Base-by-base conservation (phyloP, 2,888 invertebrate genomes). In the Microplitis manilae region DNA sequence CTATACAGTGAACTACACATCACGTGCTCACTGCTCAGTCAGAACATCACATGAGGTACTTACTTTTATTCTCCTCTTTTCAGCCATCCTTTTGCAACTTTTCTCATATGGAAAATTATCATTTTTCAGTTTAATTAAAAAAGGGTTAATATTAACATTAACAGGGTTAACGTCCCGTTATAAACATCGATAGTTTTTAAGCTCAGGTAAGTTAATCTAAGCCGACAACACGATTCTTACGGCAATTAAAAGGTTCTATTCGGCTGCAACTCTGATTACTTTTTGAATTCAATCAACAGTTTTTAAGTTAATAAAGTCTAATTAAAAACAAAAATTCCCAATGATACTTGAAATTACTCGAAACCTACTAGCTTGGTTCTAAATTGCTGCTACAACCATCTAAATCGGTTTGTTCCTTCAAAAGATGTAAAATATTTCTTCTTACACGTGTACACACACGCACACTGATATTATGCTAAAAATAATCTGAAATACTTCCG, bases 1-100 rank as follows among this genome's bases (percentile, higher is more conserved):
- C 41, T 75, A 72, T 68, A 73, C 68, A 65, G 62, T 65, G 73
- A 61, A 74, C 81, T 80, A 79, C 79, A 78, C 83, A 79, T 87
- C 87, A 87, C 86, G 85, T 87, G 87, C 84, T 87, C 30, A 30
- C 30, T 30, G 30, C 30, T 30, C 30, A 30, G 30, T 30, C 30
- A 30, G 30, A 81, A 76, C 1, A 50, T 50, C 50, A 13, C 84
- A 86, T 86, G 85, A 85, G 79, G 76, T 81, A 79, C 83, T 84
- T 76, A 79, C 8, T 50, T 50, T 50, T 50, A 50, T 50, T 50
- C 50, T 30, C 50, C 50, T 50, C 50, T 13, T 50, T 50, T 62
- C 15, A 8, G 20, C n/a, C 62, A 62, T 8, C 2, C 62, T 17
- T 62, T 20, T 8, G n/a, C 15, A 62, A 15, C 8, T 50, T 50